phyloP scores from a whole-genome alignment of 2,113 vertebrate species.

The Anseranas semipalmata region DNA sequence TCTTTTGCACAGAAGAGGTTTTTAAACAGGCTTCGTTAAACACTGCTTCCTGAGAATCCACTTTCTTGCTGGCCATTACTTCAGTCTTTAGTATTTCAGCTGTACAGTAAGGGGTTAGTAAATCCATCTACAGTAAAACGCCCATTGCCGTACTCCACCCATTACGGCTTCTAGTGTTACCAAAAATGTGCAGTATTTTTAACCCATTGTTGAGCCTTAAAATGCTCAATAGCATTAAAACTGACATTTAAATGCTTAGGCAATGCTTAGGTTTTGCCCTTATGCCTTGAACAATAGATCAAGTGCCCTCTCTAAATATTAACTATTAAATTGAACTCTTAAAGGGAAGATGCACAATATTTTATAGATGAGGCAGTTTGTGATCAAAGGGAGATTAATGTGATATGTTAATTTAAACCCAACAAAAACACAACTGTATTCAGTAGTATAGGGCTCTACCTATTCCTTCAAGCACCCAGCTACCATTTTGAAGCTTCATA shows the following conservation, averaged over 20 bases:
- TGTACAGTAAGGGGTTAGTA: slow-evolving; percentile 61
- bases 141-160: slow-evolving; percentile 43
- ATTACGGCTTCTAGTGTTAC: not conserved
- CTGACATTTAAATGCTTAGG: not conserved
- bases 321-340: not conserved
- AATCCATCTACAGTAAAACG: not conserved
- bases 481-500: not conserved
- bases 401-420: not conserved
- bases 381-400: not conserved
- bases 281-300: not conserved
- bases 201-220: slow-evolving; percentile 14
- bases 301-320: not conserved
- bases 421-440: not conserved
- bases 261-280: not conserved
- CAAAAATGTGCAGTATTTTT: slow-evolving; percentile 24
- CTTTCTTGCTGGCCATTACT: slow-evolving; percentile 25
- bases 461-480: not conserved
- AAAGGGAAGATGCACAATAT: not conserved
- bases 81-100: slow-evolving; percentile 28
- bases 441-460: not conserved
- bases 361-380: not conserved
- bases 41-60: not conserved
- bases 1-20: not conserved
- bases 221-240: not conserved
- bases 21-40: not conserved